Evolutionary conservation across 1,140 invertebrate genomes (phyloP).

Genomic region (Hesperophylax magnus): DNA sequence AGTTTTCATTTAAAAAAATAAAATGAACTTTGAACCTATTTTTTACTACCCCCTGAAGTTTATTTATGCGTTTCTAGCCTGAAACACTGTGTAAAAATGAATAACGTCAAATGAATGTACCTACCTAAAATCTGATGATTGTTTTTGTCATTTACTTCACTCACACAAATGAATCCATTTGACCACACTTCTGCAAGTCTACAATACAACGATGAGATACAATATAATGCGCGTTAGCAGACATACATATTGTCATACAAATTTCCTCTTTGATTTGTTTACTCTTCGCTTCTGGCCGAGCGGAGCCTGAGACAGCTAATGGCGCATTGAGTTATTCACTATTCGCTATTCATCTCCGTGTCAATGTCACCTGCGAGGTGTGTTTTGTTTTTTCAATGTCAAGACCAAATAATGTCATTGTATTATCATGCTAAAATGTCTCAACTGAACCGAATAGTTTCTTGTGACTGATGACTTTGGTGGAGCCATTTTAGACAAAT

Average conservation of each 20-base stretch:
- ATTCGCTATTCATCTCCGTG: not conserved
- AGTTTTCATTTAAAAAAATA: no score
- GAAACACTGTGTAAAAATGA: no score
- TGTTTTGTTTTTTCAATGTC: constrained; percentile 19
- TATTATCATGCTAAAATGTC: not conserved
- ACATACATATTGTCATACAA: constrained; percentile 25
- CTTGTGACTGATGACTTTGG: not conserved
- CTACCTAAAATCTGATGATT: no score
- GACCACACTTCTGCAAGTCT: no score
- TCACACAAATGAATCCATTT: no score
- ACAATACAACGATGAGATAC: no score
- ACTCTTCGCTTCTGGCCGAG: not conserved
- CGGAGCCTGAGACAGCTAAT: not conserved
- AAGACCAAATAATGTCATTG: not conserved
- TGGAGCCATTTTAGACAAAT: no score
- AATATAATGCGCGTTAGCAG: not conserved
- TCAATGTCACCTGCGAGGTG: not conserved
- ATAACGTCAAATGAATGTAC: no score
- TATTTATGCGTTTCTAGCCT: no score
- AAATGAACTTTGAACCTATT: no score
- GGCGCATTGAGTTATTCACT: not conserved
- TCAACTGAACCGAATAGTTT: not conserved
- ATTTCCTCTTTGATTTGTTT: constrained; percentile 21
- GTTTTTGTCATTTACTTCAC: no score
- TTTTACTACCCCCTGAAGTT: no score